Conservation (phyloP, 92 coral and sea anemone genomes). For the Metridium senile region DNA sequence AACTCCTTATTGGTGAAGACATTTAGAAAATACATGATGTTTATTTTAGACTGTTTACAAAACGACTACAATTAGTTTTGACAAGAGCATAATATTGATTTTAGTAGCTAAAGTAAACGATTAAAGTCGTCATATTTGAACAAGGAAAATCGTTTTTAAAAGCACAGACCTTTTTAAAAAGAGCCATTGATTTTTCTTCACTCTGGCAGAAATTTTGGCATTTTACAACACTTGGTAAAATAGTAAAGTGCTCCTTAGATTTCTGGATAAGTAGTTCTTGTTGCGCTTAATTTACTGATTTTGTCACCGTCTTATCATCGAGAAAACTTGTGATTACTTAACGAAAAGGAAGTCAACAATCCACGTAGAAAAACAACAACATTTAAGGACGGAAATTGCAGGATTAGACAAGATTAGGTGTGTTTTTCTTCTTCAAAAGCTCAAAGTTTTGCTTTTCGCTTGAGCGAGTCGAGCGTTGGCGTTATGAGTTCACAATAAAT, state of each 20-base stretch:
- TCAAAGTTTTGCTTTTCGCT: slow-evolving; percentile 1
- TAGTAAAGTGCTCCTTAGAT: not conserved
- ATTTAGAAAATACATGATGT: not conserved
- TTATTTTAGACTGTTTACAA: no score
- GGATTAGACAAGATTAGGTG: slow-evolving; percentile 10
- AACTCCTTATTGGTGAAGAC: not conserved
- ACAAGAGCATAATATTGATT: not conserved
- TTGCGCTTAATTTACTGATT: not conserved
- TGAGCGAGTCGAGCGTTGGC: slow-evolving; percentile 11
- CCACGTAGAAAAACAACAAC: not conserved
- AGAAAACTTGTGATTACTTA: not conserved
- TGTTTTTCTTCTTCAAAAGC: not conserved
- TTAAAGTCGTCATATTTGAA: not conserved
- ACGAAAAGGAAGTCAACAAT: not conserved
- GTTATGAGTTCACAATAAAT: not conserved
- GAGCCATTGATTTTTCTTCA: not conserved
- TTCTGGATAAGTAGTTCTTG: not conserved
- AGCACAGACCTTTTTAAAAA: not conserved
- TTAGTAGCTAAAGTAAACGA: not conserved
- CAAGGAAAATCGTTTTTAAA: not conserved
- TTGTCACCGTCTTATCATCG: no score
- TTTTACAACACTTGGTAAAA: not conserved
- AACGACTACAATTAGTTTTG: no score
- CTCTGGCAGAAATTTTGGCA: not conserved
- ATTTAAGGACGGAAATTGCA: not conserved